These are phyloP conservation scores for Moxostoma hubbsi DNA, from an alignment of 2,797 vertebrate genomes.

Conservation along the genomic window DNA sequence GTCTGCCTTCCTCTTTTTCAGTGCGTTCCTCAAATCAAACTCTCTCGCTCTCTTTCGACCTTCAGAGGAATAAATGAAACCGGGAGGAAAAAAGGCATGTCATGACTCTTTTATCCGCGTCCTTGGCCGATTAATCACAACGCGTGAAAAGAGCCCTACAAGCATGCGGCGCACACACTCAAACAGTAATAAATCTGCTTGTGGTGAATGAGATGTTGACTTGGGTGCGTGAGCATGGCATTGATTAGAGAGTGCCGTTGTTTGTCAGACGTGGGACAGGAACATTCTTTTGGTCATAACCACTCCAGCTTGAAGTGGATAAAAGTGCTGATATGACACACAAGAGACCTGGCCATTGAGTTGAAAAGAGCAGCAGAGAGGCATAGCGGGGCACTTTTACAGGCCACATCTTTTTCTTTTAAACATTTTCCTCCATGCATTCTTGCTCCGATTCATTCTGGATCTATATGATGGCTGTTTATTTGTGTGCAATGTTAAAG, in stretches of 20 bases:
- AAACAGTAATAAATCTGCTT: slow-evolving; percentile 31
- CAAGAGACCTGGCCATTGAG: too few species aligned
- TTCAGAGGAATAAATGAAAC: slow-evolving; percentile 31
- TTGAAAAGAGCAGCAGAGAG: too few species aligned
- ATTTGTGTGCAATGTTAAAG: slow-evolving; percentile 32
- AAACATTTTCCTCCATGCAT: slow-evolving; percentile 4
- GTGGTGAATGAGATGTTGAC: slow-evolving; percentile 12
- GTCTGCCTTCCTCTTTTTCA: neutral
- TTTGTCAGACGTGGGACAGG: slow-evolving; percentile 28
- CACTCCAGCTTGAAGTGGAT: neutral
- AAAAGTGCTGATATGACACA: too few species aligned
- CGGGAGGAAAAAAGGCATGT: slow-evolving; percentile 9
- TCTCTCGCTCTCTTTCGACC: slow-evolving; percentile 19
- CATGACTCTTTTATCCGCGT: slow-evolving; percentile 32
- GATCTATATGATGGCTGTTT: slow-evolving; percentile 24
- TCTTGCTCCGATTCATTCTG: slow-evolving; percentile 11
- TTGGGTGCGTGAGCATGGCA: slow-evolving; percentile 10
- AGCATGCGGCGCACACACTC: neutral
- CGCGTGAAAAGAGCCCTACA: slow-evolving; percentile 15
- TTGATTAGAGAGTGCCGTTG: slow-evolving; percentile 43
- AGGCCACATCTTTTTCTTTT: slow-evolving; percentile 28
- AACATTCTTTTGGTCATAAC: slow-evolving; percentile 8
- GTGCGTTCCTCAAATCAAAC: slow-evolving; percentile 14
- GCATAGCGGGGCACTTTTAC: slow-evolving; percentile 11
- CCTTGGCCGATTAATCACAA: slow-evolving; percentile 42